Conservation (phyloP, 2,113 vertebrate species). For the Notothenia rossii region DNA sequence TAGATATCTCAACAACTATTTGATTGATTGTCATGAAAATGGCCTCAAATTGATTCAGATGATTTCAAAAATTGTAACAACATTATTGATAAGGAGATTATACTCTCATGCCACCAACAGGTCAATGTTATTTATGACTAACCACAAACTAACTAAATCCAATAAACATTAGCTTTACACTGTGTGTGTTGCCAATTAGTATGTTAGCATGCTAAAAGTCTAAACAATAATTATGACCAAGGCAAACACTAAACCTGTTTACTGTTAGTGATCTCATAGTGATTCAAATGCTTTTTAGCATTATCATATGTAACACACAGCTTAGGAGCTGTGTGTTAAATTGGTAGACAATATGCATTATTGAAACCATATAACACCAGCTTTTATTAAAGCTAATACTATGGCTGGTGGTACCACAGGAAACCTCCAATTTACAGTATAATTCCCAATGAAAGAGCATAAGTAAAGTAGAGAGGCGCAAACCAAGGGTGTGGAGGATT, state of each 20-base stretch:
- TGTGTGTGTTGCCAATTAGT: background rate
- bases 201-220: background rate
- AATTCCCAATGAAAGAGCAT: background rate
- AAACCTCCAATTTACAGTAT: background rate
- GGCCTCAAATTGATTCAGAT: no score
- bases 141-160: background rate
- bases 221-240: background rate
- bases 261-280: background rate
- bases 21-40: background rate
- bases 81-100: no score
- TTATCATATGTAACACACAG: background rate
- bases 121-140: no score
- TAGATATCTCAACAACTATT: background rate
- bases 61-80: no score
- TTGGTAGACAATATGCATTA: no score
- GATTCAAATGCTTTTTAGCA: background rate
- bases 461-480: background rate
- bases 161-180: background rate
- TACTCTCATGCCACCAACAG: no score
- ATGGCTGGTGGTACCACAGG: no score
- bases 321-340: no score
- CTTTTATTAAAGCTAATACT: no score
- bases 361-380: no score
- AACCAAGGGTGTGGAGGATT: background rate
- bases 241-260: no score